Evolutionary conservation across 35 echinoderm and acorn worm genomes (phyloP).

Genomic region (Hemicentrotus pulcherrimus): DNA sequence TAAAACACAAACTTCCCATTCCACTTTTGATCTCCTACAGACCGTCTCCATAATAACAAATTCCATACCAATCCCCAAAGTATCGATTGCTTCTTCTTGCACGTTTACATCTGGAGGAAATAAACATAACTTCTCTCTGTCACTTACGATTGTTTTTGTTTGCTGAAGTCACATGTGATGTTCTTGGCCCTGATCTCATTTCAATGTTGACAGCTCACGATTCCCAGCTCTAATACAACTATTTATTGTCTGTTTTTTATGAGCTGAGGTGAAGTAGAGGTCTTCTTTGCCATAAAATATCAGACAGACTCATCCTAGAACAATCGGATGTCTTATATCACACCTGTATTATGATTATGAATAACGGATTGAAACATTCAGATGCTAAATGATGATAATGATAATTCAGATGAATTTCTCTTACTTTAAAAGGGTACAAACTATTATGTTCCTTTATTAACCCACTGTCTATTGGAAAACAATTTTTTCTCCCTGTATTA

Average conservation of each 20-base stretch:
- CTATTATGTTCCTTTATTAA: no score
- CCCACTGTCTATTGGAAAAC: no score
- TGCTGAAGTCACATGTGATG: background rate
- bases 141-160: background rate
- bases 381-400: no score
- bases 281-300: background rate
- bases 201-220: background rate
- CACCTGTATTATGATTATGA: background rate
- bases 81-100: background rate
- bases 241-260: slow-evolving; percentile 15
- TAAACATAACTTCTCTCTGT: background rate
- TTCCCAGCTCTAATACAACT: background rate
- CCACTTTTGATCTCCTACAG: background rate
- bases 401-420: no score
- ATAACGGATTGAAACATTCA: no score
- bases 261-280: slow-evolving; percentile 15
- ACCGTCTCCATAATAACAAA: background rate
- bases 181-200: slow-evolving; percentile 17
- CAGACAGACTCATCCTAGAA: background rate
- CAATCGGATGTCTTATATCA: background rate
- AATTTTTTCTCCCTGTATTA: no score
- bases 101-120: background rate
- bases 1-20: background rate
- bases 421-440: no score
- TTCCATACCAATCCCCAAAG: background rate